Evolutionary conservation across 2,888 invertebrate genomes (phyloP).

Genomic region (Dugesia japonica): DNA sequence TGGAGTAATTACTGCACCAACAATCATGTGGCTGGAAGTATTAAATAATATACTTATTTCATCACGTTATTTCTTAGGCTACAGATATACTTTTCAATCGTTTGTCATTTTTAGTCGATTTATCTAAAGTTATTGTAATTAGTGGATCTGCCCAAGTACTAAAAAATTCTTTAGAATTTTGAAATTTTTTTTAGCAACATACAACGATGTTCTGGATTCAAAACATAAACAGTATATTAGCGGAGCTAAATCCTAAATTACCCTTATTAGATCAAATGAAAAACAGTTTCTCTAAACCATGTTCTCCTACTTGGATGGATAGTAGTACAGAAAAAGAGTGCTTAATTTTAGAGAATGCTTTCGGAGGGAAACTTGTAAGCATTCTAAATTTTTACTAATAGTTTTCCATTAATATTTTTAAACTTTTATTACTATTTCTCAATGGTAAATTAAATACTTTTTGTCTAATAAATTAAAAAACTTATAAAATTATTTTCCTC

Average conservation of each 20-base stretch:
- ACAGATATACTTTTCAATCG: background rate
- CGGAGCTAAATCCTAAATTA: background rate
- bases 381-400: too few species aligned
- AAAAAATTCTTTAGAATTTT: background rate
- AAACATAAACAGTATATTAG: background rate
- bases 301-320: background rate
- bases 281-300: background rate
- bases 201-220: background rate
- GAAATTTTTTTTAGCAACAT: background rate
- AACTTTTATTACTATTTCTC: too few species aligned
- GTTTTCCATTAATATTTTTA: too few species aligned
- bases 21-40: background rate
- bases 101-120: background rate
- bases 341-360: background rate
- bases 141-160: slow-evolving; percentile 6
- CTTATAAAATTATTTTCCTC: too few species aligned
- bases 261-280: background rate
- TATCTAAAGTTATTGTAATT: background rate
- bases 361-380: background rate
- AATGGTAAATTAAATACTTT: too few species aligned
- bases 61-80: background rate
- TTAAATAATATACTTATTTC: background rate
- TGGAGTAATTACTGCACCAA: background rate
- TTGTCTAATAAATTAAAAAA: too few species aligned
- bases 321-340: background rate